A percentile compares a stretch with the other conserved stretches of the same genome.
Conservation (phyloP, 2,113 vertebrate species). For the Amphilophus citrinellus region DNA sequence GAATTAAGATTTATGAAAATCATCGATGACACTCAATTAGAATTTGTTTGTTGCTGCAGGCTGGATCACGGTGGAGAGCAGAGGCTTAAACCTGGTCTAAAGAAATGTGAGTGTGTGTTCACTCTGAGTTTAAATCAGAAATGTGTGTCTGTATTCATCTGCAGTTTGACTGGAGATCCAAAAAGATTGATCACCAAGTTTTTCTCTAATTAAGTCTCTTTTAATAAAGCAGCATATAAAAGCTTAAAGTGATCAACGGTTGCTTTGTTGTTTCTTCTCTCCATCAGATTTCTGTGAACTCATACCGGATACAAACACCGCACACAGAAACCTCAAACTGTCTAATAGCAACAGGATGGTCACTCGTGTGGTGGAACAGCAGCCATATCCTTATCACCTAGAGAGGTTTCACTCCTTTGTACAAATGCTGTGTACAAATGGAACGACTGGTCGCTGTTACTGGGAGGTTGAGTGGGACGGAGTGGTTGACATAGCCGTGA, state of each 20-base stretch:
- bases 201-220: not conserved
- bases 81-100: not conserved
- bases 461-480: conserved; percentile 11
- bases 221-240: rapidly evolving
- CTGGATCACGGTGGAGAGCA: not conserved
- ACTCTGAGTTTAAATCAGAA: not conserved
- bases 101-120: not conserved
- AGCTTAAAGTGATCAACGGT: no score
- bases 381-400: not conserved
- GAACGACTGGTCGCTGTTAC: conserved; percentile 4
- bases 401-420: not conserved
- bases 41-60: not conserved
- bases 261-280: not conserved
- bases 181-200: not conserved
- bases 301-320: not conserved
- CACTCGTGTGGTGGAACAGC: rapidly evolving
- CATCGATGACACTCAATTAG: not conserved
- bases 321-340: not conserved
- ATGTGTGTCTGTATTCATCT: not conserved
- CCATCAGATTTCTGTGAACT: not conserved
- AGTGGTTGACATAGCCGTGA: not conserved
- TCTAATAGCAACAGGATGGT: not conserved
- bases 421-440: not conserved
- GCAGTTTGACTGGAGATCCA: not conserved
- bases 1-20: no score